A percentile compares a stretch with the other conserved stretches of the same genome.
Evolutionary conservation across 2,113 vertebrate genomes (phyloP).

Genomic region (Bubo scandiacus): DNA sequence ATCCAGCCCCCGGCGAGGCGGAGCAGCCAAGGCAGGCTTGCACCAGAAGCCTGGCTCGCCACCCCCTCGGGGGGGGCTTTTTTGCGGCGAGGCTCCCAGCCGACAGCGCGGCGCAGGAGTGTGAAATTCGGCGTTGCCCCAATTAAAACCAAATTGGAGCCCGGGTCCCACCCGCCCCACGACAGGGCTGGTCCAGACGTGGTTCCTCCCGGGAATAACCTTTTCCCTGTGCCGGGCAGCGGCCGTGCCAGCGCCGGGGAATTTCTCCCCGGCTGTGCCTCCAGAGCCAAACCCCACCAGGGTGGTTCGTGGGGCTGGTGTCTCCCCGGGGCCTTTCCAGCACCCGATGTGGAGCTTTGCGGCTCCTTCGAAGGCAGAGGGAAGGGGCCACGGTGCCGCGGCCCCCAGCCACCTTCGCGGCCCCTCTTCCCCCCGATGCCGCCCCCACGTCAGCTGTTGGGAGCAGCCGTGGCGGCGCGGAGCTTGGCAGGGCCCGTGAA

Average conservation of each 20-base stretch:
- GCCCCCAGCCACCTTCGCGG: background rate
- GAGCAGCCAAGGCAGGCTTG: background rate
- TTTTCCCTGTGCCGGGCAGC: background rate
- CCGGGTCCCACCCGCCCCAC: no score
- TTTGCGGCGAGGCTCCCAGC: background rate
- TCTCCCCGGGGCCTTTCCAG: background rate
- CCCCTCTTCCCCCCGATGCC: background rate
- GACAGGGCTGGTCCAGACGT: no score
- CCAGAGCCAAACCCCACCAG: background rate
- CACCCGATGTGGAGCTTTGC: fast-evolving
- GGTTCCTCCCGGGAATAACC: background rate
- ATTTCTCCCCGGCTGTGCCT: background rate
- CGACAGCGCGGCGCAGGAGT: fast-evolving
- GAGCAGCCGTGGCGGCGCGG: conserved; percentile 10
- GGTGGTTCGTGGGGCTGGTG: fast-evolving
- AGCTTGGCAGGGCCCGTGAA: conserved; percentile 65
- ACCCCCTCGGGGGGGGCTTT: background rate
- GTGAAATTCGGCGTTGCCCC: background rate
- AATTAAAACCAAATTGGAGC: background rate
- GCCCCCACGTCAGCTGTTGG: conserved; percentile 29
- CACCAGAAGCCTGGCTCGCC: background rate
- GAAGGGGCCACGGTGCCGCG: fast-evolving
- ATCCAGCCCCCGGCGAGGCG: no score
- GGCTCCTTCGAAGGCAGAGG: background rate
- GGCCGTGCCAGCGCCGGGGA: fast-evolving